Percentiles rank a stretch among this genome's conserved stretches.
Evolutionary conservation across 2,113 vertebrate genomes (phyloP).

Genomic region (Cichladusa arquata): DNA sequence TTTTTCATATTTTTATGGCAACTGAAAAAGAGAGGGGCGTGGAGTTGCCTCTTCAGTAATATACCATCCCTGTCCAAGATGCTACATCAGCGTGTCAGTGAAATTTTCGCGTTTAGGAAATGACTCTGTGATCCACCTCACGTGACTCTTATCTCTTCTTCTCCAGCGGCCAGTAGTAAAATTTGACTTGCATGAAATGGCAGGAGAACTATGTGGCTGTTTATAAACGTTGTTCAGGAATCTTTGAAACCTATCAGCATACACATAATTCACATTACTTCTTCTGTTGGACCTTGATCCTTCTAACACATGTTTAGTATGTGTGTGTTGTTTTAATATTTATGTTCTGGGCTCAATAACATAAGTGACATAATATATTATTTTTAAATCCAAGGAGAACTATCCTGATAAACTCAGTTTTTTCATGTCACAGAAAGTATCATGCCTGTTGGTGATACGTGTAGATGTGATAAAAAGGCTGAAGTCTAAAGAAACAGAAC

Average conservation of each 20-base stretch:
- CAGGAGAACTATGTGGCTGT: background rate
- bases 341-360: background rate
- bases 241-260: background rate
- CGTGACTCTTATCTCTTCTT: background rate
- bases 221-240: background rate
- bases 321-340: background rate
- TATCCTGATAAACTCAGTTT: background rate
- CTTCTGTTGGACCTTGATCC: background rate
- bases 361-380: background rate
- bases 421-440: background rate
- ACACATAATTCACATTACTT: background rate
- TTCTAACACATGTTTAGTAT: background rate
- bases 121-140: background rate
- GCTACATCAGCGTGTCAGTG: accelerated
- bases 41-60: background rate
- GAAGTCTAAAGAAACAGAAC: background rate
- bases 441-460: background rate
- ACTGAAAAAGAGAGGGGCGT: accelerated
- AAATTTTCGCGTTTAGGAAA: background rate
- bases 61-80: background rate
- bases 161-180: background rate
- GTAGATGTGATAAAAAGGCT: background rate
- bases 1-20: background rate
- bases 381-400: background rate
- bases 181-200: background rate